Evolutionary conservation across 2,888 invertebrate species (phyloP).

Genomic region (Trichogramma dendrolimi): DNA sequence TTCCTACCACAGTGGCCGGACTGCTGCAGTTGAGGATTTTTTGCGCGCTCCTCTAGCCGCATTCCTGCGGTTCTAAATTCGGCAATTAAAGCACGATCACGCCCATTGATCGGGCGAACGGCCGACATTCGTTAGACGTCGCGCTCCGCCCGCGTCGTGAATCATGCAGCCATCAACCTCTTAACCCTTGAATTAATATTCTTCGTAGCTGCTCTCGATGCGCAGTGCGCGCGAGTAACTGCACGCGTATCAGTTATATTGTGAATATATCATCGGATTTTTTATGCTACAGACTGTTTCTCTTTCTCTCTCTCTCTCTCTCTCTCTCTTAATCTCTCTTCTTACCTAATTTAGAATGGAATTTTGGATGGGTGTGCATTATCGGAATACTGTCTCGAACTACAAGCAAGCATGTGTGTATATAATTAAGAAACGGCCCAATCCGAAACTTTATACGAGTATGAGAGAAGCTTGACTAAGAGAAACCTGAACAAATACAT

Average conservation of each 20-base stretch:
- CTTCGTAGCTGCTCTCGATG: too few species aligned
- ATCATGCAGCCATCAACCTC: too few species aligned
- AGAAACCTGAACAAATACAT: conserved; percentile 3
- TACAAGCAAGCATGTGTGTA: not conserved
- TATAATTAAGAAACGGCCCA: too few species aligned
- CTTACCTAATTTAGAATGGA: conserved; percentile 23
- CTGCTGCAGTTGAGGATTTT: too few species aligned
- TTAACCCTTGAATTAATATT: too few species aligned
- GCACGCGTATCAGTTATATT: too few species aligned
- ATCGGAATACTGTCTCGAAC: conserved; percentile 25
- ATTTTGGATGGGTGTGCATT: conserved; percentile 14
- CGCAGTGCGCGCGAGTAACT: too few species aligned
- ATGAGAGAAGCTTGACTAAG: not conserved
- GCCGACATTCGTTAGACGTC: conserved; percentile 31
- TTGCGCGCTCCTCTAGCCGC: too few species aligned
- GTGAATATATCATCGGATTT: not conserved
- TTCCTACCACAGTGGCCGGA: too few species aligned
- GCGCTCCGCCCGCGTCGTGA: not conserved
- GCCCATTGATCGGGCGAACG: conserved; percentile 31
- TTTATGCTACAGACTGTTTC: not conserved
- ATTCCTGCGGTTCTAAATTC: conserved; percentile 31
- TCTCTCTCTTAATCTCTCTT: conserved; percentile 9
- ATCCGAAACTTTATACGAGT: too few species aligned
- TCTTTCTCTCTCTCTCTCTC: not conserved
- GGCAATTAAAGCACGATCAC: conserved; percentile 37